Percentiles rank a stretch among this genome's conserved stretches.
Conservation (phyloP, 2,888 invertebrate genomes). For the Acronicta alni region DNA sequence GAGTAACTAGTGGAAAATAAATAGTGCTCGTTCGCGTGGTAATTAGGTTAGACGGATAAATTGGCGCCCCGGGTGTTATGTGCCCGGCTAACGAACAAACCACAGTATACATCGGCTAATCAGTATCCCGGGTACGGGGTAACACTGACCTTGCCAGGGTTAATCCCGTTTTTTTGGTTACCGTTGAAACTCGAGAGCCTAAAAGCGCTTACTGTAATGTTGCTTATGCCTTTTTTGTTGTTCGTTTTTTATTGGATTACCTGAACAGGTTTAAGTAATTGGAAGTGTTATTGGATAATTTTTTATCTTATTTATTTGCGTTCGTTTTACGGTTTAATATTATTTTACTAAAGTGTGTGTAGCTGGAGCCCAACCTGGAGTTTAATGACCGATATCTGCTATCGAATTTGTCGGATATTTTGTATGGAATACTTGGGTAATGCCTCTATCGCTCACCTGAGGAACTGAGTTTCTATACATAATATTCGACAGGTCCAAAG, state of each 20-base stretch:
- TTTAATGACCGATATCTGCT: too few species aligned
- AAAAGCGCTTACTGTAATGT: neutral
- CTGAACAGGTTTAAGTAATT: conserved; percentile 22
- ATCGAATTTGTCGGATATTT: too few species aligned
- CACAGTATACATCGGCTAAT: conserved; percentile 43
- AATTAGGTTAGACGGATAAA: conserved; percentile 78
- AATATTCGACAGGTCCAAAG: too few species aligned
- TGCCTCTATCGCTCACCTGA: too few species aligned
- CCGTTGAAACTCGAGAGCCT: neutral
- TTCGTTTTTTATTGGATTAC: conserved; percentile 30
- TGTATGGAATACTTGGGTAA: too few species aligned
- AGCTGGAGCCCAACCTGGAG: too few species aligned
- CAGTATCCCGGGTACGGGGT: conserved; percentile 43
- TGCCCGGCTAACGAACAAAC: conserved; percentile 66
- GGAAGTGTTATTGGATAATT: conserved; percentile 29
- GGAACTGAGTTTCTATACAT: too few species aligned
- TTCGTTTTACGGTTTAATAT: conserved; percentile 8
- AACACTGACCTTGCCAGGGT: conserved; percentile 40
- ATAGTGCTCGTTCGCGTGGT: conserved; percentile 72
- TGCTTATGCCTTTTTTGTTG: neutral
- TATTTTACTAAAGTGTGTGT: neutral
- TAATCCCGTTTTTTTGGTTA: conserved; percentile 31
- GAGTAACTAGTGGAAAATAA: conserved; percentile 66
- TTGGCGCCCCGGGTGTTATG: conserved; percentile 74
- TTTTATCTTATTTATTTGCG: conserved; percentile 9